Evolutionary conservation across 2,888 invertebrate genomes (phyloP).

Genomic region (Bedellia somnulentella): DNA sequence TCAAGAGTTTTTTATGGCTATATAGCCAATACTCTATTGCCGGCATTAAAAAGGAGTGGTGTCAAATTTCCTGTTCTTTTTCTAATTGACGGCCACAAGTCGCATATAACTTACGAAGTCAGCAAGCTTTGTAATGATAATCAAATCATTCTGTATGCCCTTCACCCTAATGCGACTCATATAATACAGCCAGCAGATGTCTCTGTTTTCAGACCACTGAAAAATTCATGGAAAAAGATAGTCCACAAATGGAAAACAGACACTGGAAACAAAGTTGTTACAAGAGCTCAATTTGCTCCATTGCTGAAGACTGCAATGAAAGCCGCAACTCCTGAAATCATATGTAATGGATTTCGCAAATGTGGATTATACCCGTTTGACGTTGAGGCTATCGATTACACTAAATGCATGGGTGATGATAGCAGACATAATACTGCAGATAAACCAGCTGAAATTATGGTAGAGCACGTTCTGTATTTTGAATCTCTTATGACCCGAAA

Average conservation of each 20-base stretch:
- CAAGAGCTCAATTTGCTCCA: slow-evolving; percentile 7
- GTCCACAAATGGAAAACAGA: slow-evolving; percentile 7
- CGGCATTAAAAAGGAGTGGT: slow-evolving; percentile 18
- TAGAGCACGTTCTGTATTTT: not conserved
- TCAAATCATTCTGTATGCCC: slow-evolving; percentile 19
- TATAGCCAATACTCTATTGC: slow-evolving; percentile 21
- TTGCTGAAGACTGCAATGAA: not conserved
- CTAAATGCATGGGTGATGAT: not conserved
- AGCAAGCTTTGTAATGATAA: slow-evolving; percentile 22
- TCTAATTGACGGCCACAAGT: slow-evolving; percentile 25
- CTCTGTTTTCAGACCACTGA: slow-evolving; percentile 20
- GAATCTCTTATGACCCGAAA: not conserved
- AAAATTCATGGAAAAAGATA: slow-evolving; percentile 17
- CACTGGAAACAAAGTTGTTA: slow-evolving; percentile 7
- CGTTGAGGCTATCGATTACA: not conserved
- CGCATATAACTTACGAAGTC: slow-evolving; percentile 22
- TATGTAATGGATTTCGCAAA: not conserved
- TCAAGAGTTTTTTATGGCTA: slow-evolving; percentile 23
- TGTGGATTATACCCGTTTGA: slow-evolving; percentile 1
- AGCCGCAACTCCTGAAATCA: not conserved
- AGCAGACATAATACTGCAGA: too few relatives aligned
- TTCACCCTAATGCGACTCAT: slow-evolving; percentile 24
- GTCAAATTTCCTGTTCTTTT: slow-evolving; percentile 21
- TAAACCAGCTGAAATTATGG: not conserved
- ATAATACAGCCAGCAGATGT: slow-evolving; percentile 28